Conservation (phyloP, 2,113 vertebrate species). For the Sebastes schlegelii region DNA sequence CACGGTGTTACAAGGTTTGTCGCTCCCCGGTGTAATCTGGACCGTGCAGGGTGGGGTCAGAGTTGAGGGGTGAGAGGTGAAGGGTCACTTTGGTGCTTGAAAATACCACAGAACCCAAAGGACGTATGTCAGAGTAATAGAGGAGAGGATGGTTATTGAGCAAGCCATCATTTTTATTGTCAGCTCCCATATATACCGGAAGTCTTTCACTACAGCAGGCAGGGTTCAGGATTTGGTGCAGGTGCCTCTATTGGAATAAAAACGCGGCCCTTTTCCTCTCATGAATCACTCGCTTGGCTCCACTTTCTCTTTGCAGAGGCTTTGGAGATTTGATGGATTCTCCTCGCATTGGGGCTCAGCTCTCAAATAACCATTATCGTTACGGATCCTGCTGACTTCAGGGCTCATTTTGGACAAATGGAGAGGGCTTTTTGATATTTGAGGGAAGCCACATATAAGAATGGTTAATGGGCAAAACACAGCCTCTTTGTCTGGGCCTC, state of each 20-base stretch:
- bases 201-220: slow-evolving; percentile 55
- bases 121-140: slow-evolving; percentile 48
- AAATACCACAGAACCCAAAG: slow-evolving; percentile 53
- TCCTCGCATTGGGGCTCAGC: slow-evolving; percentile 8
- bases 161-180: slow-evolving; percentile 69
- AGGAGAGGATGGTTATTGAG: slow-evolving; percentile 55
- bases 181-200: slow-evolving; percentile 45
- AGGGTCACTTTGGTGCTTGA: slow-evolving; percentile 49
- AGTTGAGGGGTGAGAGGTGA: slow-evolving; percentile 53
- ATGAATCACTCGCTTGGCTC: slow-evolving; percentile 35
- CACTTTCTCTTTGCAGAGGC: slow-evolving; percentile 7
- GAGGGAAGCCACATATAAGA: slow-evolving; percentile 22
- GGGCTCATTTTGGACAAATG: slow-evolving; percentile 51
- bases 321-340: slow-evolving; percentile 51
- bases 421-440: slow-evolving; percentile 43
- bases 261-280: slow-evolving; percentile 31
- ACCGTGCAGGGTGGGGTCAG: slow-evolving; percentile 42
- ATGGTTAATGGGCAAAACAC: slow-evolving; percentile 45
- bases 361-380: slow-evolving; percentile 64
- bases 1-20: slow-evolving; percentile 58
- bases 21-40: slow-evolving; percentile 56
- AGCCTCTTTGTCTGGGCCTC: slow-evolving; percentile 15
- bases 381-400: slow-evolving; percentile 61
- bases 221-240: slow-evolving; percentile 31
- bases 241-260: slow-evolving; percentile 32